A percentile compares a stretch with the other conserved stretches of the same genome.
Conservation (phyloP, 2,888 invertebrate species). For the Melangyna quadrimaculata region DNA sequence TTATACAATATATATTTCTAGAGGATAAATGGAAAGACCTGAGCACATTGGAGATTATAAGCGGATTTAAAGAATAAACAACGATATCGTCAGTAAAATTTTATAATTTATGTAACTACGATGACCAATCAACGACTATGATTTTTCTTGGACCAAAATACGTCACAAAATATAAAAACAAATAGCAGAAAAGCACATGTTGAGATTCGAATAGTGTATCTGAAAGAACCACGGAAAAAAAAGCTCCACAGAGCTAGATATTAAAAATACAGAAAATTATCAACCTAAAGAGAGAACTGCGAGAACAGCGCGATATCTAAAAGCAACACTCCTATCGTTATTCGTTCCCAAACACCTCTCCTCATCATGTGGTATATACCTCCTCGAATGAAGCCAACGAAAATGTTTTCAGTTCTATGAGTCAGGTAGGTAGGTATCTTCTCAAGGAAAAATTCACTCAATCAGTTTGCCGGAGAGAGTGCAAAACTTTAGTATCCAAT, state of each 20-base stretch:
- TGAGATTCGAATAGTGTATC: not conserved
- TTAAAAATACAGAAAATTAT: conserved; percentile 7
- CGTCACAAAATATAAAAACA: not conserved
- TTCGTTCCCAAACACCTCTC: not conserved
- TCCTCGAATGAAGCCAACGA: not conserved
- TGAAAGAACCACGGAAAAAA: conserved; percentile 41
- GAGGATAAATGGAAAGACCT: not conserved
- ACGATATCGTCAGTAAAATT: not conserved
- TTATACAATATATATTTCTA: too few species aligned
- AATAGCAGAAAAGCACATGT: conserved; percentile 61
- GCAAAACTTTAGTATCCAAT: conserved; percentile 68
- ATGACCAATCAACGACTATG: conserved; percentile 47
- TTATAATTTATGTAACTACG: not conserved
- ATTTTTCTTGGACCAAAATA: conserved; percentile 45
- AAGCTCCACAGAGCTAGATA: conserved; percentile 14
- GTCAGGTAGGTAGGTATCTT: conserved; percentile 26
- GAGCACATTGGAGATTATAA: not conserved
- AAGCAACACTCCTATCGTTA: not conserved
- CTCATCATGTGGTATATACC: not conserved
- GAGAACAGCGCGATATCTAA: conserved; percentile 9
- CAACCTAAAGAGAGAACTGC: conserved; percentile 8
- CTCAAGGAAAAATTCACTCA: conserved; percentile 45
- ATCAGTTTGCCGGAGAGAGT: conserved; percentile 63
- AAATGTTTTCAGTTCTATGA: conserved; percentile 41
- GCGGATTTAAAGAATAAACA: not conserved